Conservation (phyloP, 2,797 vertebrate genomes). For the Gobionotothen gibberifrons region DNA sequence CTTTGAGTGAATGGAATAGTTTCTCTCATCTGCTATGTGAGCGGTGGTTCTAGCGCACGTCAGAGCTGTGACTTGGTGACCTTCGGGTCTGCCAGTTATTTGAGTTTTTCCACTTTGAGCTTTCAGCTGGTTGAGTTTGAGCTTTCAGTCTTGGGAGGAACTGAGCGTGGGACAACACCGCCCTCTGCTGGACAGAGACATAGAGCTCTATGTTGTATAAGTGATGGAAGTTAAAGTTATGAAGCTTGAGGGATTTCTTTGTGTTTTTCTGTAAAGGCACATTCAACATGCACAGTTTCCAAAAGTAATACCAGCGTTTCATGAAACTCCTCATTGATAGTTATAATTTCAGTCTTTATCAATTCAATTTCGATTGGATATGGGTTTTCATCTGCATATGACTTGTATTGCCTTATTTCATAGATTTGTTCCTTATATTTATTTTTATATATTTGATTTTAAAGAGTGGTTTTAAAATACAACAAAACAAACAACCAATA, state of each 20-base stretch:
- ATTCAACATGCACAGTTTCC: background rate
- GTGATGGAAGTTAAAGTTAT: background rate
- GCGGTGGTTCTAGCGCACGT: constrained; percentile 51
- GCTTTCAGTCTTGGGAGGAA: background rate
- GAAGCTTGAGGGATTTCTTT: background rate
- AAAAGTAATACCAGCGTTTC: background rate
- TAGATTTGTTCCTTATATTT: no score
- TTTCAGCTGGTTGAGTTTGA: constrained; percentile 3
- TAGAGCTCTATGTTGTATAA: background rate
- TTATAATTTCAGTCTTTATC: no score
- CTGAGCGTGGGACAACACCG: constrained; percentile 37
- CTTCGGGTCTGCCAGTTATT: constrained; percentile 40
- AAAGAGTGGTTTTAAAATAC: background rate
- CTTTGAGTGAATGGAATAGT: constrained; percentile 61
- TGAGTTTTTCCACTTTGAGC: constrained; percentile 42
- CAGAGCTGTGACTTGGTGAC: constrained; percentile 51
- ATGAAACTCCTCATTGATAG: background rate
- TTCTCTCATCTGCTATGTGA: constrained; percentile 66
- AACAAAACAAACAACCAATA: no score
- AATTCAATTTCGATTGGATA: no score
- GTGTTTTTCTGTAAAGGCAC: background rate
- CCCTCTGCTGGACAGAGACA: constrained; percentile 66
- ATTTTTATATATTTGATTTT: background rate
- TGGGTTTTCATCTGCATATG: no score
- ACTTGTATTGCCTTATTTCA: background rate